Evolutionary conservation across 2,797 vertebrate species (phyloP).

Genomic region (Uromys caudimaculatus): DNA sequence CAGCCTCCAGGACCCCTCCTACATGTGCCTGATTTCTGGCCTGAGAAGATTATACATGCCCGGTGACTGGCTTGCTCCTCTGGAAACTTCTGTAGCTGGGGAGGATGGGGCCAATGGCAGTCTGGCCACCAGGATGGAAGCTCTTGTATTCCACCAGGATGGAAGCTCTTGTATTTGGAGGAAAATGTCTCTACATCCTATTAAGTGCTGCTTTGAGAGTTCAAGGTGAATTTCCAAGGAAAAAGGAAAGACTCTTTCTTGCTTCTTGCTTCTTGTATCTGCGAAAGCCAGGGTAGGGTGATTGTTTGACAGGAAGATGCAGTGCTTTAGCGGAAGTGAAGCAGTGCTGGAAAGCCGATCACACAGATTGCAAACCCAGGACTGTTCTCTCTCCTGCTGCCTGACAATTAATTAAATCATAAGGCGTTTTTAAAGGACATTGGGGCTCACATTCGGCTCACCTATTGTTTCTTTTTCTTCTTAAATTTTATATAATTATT

Average conservation of each 20-base stretch:
- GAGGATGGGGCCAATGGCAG: not conserved
- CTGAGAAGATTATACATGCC: not conserved
- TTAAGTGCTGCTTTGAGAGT: slow-evolving; percentile 50
- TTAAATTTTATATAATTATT: slow-evolving; percentile 53
- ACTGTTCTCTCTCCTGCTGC: too few species aligned
- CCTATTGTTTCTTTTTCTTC: slow-evolving; percentile 42
- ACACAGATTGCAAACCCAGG: not conserved
- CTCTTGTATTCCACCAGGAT: not conserved
- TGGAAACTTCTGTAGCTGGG: not conserved
- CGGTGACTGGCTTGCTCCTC: not conserved
- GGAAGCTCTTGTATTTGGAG: not conserved
- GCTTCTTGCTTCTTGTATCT: slow-evolving; percentile 32
- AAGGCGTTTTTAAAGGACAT: slow-evolving; percentile 49
- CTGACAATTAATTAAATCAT: not conserved
- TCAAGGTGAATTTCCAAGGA: slow-evolving; percentile 3
- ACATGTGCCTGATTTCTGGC: not conserved
- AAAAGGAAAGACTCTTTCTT: slow-evolving; percentile 53
- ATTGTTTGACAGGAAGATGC: slow-evolving; percentile 7
- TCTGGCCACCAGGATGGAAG: not conserved
- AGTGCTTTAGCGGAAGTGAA: not conserved
- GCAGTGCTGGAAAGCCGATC: not conserved
- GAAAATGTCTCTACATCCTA: not conserved
- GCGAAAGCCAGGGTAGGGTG: not conserved
- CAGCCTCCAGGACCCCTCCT: not conserved
- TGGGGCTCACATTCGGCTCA: not conserved